Evolutionary conservation across 2,113 vertebrate species (phyloP).

Genomic region (Erythrolamprus reginae): DNA sequence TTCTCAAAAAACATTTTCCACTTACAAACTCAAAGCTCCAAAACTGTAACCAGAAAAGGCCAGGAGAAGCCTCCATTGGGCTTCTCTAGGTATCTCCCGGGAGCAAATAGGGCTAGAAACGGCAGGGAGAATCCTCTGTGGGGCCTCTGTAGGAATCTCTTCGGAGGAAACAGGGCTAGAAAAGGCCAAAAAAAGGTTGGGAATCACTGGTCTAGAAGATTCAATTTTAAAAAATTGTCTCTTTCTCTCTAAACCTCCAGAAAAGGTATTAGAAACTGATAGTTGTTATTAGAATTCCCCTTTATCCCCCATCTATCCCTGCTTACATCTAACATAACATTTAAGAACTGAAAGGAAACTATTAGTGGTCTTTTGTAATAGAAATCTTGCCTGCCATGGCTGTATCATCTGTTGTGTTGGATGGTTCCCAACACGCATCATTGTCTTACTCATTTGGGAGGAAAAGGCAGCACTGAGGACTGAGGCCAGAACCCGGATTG

Average conservation of each 20-base stretch:
- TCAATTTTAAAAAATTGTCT: not conserved
- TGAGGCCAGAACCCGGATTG: not conserved
- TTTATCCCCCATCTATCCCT: not conserved
- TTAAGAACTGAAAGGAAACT: not conserved
- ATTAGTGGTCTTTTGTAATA: not conserved
- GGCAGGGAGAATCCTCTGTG: no score
- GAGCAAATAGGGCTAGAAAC: no score
- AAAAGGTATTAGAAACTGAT: not conserved
- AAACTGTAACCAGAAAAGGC: no score
- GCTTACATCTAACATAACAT: not conserved
- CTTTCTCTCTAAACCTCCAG: not conserved
- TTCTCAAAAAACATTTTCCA: no score
- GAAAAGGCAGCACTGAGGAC: not conserved
- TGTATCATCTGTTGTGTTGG: not conserved
- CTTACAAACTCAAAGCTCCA: no score
- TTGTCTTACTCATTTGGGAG: not conserved
- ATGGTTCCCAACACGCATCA: not conserved
- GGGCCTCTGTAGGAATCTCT: no score
- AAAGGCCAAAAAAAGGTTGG: no score
- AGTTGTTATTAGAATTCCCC: no score
- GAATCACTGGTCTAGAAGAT: not conserved
- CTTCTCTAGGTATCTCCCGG: no score
- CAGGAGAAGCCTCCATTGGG: no score
- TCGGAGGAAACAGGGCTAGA: no score
- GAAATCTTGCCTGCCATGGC: not conserved